Evolutionary conservation across 2,113 vertebrate genomes (phyloP), one percentile per base, ranked within the genome.

Genomic region (Cynocephalus volans): DNA sequence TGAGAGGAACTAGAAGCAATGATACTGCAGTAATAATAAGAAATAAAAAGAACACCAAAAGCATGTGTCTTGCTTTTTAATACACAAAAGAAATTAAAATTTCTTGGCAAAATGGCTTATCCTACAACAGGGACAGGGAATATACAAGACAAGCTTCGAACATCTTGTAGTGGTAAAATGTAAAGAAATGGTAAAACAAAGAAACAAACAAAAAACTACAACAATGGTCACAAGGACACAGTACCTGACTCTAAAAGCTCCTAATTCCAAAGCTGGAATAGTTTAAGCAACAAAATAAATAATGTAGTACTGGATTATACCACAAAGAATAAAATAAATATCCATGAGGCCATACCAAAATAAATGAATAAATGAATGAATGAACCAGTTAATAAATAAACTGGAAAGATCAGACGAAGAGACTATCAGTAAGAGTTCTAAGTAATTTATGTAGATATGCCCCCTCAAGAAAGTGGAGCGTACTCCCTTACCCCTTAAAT

Each of bases 281-380:
- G 73, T 5, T 24, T 21, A 88, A 64, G 10, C 50, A 80, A 54
- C 36, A 70, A 82, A 89, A 70, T 52, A 50, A 80, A 41, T 76
- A 60, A 73, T 52, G 8, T 64, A 79, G 36, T 79, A 31, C 73
- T 26, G 11, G 18, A 72, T 93, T 26, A 50, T 52, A 87, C 65
- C 23, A n/a, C 50, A 65, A 60, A 70, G 15, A 14, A 87, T 69
- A 76, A 91, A 82, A 87, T 83, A 76, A 70, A 77, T 72, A 83
- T 73, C 33, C 28, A 50, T 52, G 9, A 90, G n/a, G n/a, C 4
- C 45, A 67, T 73, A 79, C 8, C 26, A 76, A 73, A 52, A 67
- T 82, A 56, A 76, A 65, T 79, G n/a, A 58, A 41, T 69, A 2
- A 48, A 21, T 89, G n/a, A 62, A 88, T 9, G 60, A 64, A 50